Evolutionary conservation across 2,797 vertebrate species (phyloP).

Genomic region (Halcyon chelicuti): DNA sequence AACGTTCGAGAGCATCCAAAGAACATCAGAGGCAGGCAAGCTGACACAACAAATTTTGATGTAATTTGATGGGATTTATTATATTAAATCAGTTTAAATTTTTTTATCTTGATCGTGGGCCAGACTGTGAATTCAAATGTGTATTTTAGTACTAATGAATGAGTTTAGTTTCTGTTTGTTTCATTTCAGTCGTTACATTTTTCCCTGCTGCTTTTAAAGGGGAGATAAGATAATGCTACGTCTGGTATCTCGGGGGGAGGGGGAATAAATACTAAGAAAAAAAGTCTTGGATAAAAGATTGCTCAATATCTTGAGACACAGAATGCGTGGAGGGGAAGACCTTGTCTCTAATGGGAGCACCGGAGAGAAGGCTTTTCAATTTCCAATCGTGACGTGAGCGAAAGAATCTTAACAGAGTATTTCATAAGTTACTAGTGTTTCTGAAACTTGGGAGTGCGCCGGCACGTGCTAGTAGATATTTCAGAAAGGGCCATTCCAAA

Average conservation of each 20-base stretch:
- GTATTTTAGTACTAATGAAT: not conserved
- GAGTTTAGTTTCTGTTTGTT: not conserved
- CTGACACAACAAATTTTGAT: not conserved
- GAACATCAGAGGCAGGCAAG: not conserved
- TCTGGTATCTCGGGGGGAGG: not conserved
- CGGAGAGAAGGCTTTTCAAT: not conserved
- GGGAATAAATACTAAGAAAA: not conserved
- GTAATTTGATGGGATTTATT: not conserved
- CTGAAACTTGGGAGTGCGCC: not conserved
- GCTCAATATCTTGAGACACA: not conserved
- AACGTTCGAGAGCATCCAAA: not conserved
- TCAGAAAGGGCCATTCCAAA: not conserved
- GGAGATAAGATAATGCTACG: not conserved
- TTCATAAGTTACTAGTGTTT: not conserved
- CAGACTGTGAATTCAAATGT: not conserved
- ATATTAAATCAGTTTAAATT: not conserved
- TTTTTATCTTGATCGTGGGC: not conserved
- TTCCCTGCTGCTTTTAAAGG: not conserved
- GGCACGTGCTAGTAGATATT: not conserved
- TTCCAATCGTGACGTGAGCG: accelerated
- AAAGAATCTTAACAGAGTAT: not conserved
- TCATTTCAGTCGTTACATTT: not conserved
- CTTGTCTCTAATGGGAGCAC: not conserved
- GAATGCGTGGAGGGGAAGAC: not conserved
- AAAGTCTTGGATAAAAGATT: not conserved